Evolutionary conservation across 2,113 vertebrate genomes (phyloP).

Genomic region (Alligator sinensis): DNA sequence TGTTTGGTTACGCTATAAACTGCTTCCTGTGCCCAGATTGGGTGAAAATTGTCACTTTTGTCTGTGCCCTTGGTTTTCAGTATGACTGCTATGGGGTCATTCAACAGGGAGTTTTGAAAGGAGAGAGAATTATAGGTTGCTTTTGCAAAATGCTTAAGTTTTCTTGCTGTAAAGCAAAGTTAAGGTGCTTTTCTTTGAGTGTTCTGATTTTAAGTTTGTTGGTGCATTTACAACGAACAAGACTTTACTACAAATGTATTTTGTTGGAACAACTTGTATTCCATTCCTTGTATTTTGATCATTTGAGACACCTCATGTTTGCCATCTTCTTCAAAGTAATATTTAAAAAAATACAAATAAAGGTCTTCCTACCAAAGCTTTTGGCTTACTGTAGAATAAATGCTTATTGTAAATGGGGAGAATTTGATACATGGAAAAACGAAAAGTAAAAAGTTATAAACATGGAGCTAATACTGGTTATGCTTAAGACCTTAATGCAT

Average conservation of each 20-base stretch:
- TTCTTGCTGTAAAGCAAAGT: slow-evolving; percentile 31
- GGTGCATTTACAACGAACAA: not conserved
- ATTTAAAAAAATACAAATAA: slow-evolving; percentile 17
- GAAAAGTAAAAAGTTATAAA: not conserved
- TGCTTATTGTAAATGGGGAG: not conserved
- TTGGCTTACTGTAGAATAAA: not conserved
- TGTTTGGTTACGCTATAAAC: too few species aligned
- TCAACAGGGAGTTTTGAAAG: slow-evolving; percentile 47
- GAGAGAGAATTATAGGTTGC: slow-evolving; percentile 42
- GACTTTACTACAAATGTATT: slow-evolving; percentile 4
- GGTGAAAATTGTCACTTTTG: too few species aligned
- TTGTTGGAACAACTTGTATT: not conserved
- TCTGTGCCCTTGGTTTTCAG: not conserved
- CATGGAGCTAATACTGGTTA: not conserved
- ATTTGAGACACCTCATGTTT: not conserved
- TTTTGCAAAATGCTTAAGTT: slow-evolving; percentile 50
- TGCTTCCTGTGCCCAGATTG: too few species aligned
- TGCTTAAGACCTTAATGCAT: not conserved
- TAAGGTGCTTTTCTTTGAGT: slow-evolving; percentile 54
- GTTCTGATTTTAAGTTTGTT: slow-evolving; percentile 21
- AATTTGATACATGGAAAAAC: not conserved
- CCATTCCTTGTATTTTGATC: not conserved
- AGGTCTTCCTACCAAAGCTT: not conserved
- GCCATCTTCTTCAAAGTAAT: not conserved
- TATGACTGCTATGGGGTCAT: slow-evolving; percentile 14